A percentile compares a stretch with the other conserved stretches of the same genome.
phyloP scores from a whole-genome alignment of 1,140 invertebrate species.

The Bombus pascuorum region DNA sequence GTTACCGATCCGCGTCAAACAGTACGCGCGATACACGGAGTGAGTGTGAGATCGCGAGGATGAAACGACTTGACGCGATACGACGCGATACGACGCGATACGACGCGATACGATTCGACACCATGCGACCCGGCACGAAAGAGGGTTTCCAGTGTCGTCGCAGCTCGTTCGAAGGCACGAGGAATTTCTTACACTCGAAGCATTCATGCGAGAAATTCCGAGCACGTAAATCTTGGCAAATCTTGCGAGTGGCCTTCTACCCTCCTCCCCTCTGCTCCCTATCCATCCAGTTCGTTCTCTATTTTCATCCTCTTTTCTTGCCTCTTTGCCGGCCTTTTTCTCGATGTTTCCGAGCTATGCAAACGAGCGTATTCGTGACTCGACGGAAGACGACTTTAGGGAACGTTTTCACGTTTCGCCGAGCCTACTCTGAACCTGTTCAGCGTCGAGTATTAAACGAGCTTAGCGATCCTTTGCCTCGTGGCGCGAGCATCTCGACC shows the following conservation, averaged over 20 bases:
- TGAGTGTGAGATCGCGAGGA: background rate
- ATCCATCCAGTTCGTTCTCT: background rate
- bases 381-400: background rate
- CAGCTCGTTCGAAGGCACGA: slow-evolving; percentile 50
- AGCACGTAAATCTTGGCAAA: slow-evolving; percentile 69
- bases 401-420: slow-evolving; percentile 9
- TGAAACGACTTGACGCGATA: slow-evolving; percentile 14
- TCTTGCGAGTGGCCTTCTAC: slow-evolving; percentile 57
- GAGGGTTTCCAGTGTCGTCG: slow-evolving; percentile 36
- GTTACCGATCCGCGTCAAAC: background rate
- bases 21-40: background rate
- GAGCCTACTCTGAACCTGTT: slow-evolving; percentile 23
- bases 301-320: background rate
- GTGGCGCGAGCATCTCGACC: background rate
- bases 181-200: slow-evolving; percentile 63
- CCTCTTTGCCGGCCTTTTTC: slow-evolving; percentile 8
- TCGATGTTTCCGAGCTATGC: slow-evolving; percentile 25
- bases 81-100: slow-evolving; percentile 24
- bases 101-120: slow-evolving; percentile 14
- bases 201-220: slow-evolving; percentile 66
- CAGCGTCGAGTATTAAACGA: slow-evolving; percentile 24
- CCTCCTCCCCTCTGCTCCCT: background rate
- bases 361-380: slow-evolving; percentile 18
- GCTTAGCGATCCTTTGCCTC: background rate
- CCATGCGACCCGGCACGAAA: slow-evolving; percentile 15